Base-by-base conservation (phyloP, 2,113 vertebrate genomes). In the Entomyzon cyanotis region DNA sequence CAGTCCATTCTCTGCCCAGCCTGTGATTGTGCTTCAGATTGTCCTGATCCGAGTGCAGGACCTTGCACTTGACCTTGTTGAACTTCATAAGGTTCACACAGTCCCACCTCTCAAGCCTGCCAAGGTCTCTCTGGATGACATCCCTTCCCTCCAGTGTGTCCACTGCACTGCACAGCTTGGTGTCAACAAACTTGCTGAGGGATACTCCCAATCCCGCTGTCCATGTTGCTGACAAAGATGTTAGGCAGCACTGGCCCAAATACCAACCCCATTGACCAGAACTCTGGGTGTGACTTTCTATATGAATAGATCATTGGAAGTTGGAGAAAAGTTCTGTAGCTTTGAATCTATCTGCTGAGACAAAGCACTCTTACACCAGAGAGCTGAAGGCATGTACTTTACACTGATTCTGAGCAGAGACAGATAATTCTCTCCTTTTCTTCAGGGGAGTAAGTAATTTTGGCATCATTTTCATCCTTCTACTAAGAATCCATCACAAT, bases 171-270 rank as follows among this genome's bases (percentile, higher is more conserved):
- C 50, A 33, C 44, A 46, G 37, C n/a, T 46, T 53, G 16, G 21
- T 52, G 17, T 53, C 16, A 46, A 28, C 62, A n/a, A 1, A 46
- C n/a, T 41, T 53, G n/a, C 39, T 82, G 37, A 67, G 46, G 46
- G 46, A 24, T n/a, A 10, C 20, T 52, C 37, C 53, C 16, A n/a
- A 10, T 53, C 46, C 31, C 23, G 2, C 23, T 59, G 53, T 25
- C 33, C 20, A 2, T 47, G 42, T 53, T 35, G 39, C 53, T 52
- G 60, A n/a, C 0, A 1, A 39, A 59, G 13, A 13, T 68, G 20
- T 68, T n/a, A 25, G 0, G 0, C 37, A 60, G 15, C 3, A 1
- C 28, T 15, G 4, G 39, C 28, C 87, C 60, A 60, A 75, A 68
- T 68, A 53, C 46, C 69, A 53, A 0, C n/a, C 9, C 20, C 9